Evolutionary conservation across 2,888 invertebrate genomes (phyloP).

Genomic region (Philonicus albiceps): DNA sequence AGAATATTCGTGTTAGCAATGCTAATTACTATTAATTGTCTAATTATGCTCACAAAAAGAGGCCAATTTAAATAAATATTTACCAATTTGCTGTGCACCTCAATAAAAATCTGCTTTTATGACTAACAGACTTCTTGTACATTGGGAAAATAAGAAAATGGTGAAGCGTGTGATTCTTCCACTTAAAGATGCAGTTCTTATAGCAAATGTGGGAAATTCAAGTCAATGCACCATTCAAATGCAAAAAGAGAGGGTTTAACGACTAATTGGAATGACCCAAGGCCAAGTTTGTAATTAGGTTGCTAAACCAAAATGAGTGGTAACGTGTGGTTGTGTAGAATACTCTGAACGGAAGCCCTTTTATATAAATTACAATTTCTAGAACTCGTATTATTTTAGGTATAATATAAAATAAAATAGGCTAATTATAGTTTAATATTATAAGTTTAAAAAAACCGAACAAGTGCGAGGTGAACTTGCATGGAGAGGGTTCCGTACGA

Average conservation of each 20-base stretch:
- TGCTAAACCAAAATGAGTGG: background rate
- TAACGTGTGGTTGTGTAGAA: background rate
- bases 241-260: background rate
- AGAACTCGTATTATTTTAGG: too few species aligned
- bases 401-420: too few species aligned
- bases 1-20: background rate
- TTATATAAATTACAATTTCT: too few species aligned
- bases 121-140: background rate
- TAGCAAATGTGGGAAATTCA: background rate
- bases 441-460: too few species aligned
- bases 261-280: background rate
- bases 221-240: background rate
- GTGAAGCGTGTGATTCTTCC: background rate
- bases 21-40: background rate
- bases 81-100: background rate
- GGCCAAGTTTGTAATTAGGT: background rate
- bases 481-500: too few species aligned
- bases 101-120: background rate
- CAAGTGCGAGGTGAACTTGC: too few species aligned
- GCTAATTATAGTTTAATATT: too few species aligned
- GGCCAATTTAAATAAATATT: background rate
- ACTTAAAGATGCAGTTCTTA: background rate
- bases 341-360: background rate
- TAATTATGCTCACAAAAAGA: background rate
- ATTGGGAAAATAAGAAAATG: background rate